These are phyloP conservation scores for Chunga burmeisteri DNA, from an alignment of 2,113 vertebrate species.

Conservation along the genomic window DNA sequence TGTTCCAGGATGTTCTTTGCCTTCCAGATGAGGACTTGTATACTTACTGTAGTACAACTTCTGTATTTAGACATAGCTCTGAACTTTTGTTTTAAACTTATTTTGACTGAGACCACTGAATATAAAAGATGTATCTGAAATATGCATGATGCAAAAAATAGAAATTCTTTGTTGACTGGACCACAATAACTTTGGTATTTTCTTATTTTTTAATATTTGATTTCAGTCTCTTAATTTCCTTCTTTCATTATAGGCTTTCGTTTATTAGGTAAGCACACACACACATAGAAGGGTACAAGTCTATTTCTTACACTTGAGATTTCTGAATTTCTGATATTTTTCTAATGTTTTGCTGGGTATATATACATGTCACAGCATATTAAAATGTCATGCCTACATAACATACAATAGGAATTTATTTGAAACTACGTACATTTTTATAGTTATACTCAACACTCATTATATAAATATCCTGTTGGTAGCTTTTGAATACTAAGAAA, in stretches of 20 bases:
- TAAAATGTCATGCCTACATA: conserved; percentile 16
- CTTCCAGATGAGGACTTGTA: background rate
- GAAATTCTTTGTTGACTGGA: background rate
- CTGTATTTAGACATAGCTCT: background rate
- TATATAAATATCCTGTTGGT: conserved; percentile 3
- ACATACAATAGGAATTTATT: conserved; percentile 34
- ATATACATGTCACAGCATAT: background rate
- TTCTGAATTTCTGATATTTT: background rate
- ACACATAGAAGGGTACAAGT: background rate
- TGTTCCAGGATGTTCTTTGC: background rate
- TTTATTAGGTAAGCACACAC: background rate
- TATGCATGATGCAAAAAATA: background rate
- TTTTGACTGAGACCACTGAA: background rate
- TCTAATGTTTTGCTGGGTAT: background rate
- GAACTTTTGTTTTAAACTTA: background rate
- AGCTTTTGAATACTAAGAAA: conserved; percentile 8
- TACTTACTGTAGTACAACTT: background rate
- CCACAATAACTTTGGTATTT: background rate
- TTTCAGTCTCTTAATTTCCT: background rate
- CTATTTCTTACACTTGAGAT: background rate
- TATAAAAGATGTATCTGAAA: background rate
- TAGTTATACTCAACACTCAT: conserved; percentile 28
- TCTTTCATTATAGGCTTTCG: background rate
- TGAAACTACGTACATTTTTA: background rate
- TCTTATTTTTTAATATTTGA: background rate